These are phyloP conservation scores for Protaetia brevitarsis DNA, from an alignment of 1,140 invertebrate species.

Conservation along the genomic window DNA sequence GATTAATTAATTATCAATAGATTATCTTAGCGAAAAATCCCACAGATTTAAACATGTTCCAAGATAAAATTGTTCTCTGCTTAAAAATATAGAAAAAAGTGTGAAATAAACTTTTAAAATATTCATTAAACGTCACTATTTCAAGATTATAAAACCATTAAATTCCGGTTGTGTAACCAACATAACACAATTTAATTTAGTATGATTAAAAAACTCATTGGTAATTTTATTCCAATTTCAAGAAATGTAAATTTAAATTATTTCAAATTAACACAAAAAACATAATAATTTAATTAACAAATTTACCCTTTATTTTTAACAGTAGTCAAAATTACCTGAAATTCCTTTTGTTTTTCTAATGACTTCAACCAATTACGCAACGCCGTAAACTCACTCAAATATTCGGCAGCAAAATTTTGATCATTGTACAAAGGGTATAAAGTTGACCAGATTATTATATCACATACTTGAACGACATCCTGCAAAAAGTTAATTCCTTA, in stretches of 20 bases:
- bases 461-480: constrained; percentile 56
- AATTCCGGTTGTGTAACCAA: too few relatives aligned
- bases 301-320: not conserved
- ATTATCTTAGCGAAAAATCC: too few relatives aligned
- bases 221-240: not conserved
- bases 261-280: not conserved
- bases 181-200: too few relatives aligned
- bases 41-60: too few relatives aligned
- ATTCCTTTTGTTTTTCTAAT: constrained; percentile 51
- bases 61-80: too few relatives aligned
- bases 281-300: not conserved
- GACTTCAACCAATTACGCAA: constrained; percentile 54
- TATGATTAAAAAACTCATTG: too few relatives aligned
- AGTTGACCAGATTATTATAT: constrained; percentile 64
- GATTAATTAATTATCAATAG: too few relatives aligned
- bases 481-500: constrained; percentile 36
- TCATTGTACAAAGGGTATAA: constrained; percentile 58
- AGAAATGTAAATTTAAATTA: not conserved
- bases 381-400: constrained; percentile 49
- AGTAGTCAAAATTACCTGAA: constrained; percentile 50
- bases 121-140: too few relatives aligned
- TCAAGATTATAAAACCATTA: too few relatives aligned
- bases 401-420: constrained; percentile 47
- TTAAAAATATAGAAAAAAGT: too few relatives aligned
- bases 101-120: too few relatives aligned